Base-by-base conservation (phyloP, 2,888 invertebrate genomes). In the Schizotus pectinicornis region DNA sequence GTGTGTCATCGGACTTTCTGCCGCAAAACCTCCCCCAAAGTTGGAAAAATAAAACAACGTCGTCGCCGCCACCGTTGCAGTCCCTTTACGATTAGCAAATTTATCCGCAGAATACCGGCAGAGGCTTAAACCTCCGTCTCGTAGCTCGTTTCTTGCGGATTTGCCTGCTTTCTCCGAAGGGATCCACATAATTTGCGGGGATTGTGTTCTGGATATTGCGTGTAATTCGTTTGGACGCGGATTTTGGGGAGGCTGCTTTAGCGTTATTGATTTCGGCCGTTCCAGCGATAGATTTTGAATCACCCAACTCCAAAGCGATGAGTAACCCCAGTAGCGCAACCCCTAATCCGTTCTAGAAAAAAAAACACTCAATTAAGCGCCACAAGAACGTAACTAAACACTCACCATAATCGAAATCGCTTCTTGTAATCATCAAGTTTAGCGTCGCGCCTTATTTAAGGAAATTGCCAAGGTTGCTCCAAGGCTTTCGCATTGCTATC, bases 131-230 rank as follows among this genome's bases (percentile, higher is more conserved):
- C 47, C 32, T 54, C 31, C 31, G 46, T 33, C 54, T 33, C 11
- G 34, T 22, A 47, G 46, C 54, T 47, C 54, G 46, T 54, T 54
- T 54, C 47, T 41, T 47, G 35, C 53, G 53, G 53, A 45, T 46
- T 53, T 54, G 54, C 46, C 47, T 54, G 39, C 47, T 22, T 38
- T 54, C 46, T 52, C 57, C 57, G 12, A 36, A 12, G 52, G 48
- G 57, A 57, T 57, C 42, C 52, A 33, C 30, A 53, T 58, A 58
- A 58, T 58, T 53, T 53, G 33, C 30, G 31, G 43, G 48, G 48
- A 58, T 54, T 54, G 54, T 57, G 35, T 51, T 49, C 51, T 43
- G 56, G 46, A 34, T 51, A 52, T 57, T 47, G 48, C 57, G 50
- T 30, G 57, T 52, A 52, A 57, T 57, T 57, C 50, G 48, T 54